Evolutionary conservation across 2,888 invertebrate genomes (phyloP), one percentile per base, ranked within the genome.

Genomic region (Pseudococcus longispinus): DNA sequence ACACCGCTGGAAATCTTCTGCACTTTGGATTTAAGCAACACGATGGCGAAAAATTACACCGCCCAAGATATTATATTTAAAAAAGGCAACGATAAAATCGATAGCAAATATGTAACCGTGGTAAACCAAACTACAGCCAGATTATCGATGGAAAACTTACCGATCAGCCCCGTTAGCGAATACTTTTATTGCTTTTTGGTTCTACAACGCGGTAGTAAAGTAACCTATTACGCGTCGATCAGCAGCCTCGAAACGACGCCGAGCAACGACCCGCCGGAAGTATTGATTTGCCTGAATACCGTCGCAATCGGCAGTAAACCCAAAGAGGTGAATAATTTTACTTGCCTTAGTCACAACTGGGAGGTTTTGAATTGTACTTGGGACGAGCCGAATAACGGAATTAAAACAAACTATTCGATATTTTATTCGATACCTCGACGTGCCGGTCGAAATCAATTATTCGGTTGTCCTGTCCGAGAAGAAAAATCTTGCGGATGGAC

Each of bases 321-420:
- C 88, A 60, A 60, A 11, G 46, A 84, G 9, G 65, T 80, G n/a
- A 80, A 37, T 11, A 93, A 95, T 90, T 96, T 97, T 89, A 91
- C 91, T 37, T 97, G 97, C 90, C 91, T 94, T 83, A 94, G 95
- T 15, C 91, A 93, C 88, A 95, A 96, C 90, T 94, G 95, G 91
- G 93, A 94, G 85, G 93, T 93, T 89, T 91, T 97, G 89, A 94
- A 93, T 18, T 97, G 97, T 90, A 92, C 93, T 1, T 97, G 96
- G 94, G 93, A 92, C 0, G 91, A 92, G 80, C 93, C 93, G 0
- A 89, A 92, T 37, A 91, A 93, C 90, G 93, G 92, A 88, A 91
- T 94, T 15, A 90, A 90, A 26, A 94, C 95, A 0, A 90, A 90
- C 9, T 94, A 94, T 89, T 91, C 91, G 44, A 89, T 94, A 83